Percentiles rank a stretch among this genome's conserved stretches.
These are phyloP conservation scores for Antheraea yamamai DNA, from an alignment of 2,888 invertebrate species.

Conservation along the genomic window DNA sequence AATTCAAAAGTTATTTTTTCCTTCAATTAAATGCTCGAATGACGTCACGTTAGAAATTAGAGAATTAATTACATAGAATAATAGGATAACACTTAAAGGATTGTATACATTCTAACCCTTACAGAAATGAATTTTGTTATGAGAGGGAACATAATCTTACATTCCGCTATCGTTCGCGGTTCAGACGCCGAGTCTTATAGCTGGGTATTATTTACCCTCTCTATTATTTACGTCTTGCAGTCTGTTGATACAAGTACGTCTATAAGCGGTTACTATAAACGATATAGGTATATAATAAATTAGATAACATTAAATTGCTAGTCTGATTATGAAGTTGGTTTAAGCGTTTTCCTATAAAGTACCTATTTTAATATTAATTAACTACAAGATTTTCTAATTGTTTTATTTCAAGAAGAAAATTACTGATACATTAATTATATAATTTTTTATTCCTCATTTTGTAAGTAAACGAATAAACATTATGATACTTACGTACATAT, in stretches of 20 bases:
- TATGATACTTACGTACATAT: not conserved
- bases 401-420: not conserved
- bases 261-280: not conserved
- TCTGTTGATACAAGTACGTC: constrained; percentile 21
- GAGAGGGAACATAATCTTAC: constrained; percentile 62
- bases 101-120: constrained; percentile 14
- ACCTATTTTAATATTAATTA: no score
- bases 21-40: no score
- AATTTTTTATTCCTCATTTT: not conserved
- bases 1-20: no score
- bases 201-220: constrained; percentile 73
- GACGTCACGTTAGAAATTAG: no score
- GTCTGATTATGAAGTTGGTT: not conserved
- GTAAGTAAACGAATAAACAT: not conserved
- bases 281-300: not conserved
- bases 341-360: not conserved
- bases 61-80: no score
- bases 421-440: no score
- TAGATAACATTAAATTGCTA: not conserved
- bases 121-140: constrained; percentile 28
- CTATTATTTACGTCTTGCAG: constrained; percentile 45
- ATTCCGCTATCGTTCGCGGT: constrained; percentile 52
- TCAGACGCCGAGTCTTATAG: constrained; percentile 58
- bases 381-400: not conserved
- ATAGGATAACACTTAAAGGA: not conserved